Evolutionary conservation across 2,888 invertebrate species (phyloP).

Genomic region (Morpho achilles): DNA sequence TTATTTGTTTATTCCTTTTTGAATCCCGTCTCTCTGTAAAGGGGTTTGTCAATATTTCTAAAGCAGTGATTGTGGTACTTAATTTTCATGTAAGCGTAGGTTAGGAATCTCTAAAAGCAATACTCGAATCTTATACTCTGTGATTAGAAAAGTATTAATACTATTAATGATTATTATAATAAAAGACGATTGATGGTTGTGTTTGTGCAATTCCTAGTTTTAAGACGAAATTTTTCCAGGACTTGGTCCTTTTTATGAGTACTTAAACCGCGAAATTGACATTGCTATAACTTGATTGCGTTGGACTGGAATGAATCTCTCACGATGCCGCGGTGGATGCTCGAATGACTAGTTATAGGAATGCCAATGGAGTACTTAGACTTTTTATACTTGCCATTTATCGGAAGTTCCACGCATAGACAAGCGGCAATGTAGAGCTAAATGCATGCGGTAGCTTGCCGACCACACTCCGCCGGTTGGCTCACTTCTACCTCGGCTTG

Average conservation of each 20-base stretch:
- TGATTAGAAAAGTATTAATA: slow-evolving; percentile 62
- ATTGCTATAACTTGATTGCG: slow-evolving; percentile 10
- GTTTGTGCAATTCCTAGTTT: slow-evolving; percentile 75
- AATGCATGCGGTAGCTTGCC: slow-evolving; percentile 73
- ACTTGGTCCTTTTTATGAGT: slow-evolving; percentile 47
- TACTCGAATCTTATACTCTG: slow-evolving; percentile 54
- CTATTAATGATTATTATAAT: slow-evolving; percentile 33
- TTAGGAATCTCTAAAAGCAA: slow-evolving; percentile 54
- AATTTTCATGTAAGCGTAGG: slow-evolving; percentile 31
- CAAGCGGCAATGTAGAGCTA: slow-evolving; percentile 53
- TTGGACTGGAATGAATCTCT: background rate
- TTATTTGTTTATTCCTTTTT: no score
- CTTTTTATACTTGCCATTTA: slow-evolving; percentile 16
- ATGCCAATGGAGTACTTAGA: slow-evolving; percentile 11
- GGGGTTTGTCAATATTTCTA: background rate
- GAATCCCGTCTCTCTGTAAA: no score
- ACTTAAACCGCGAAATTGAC: slow-evolving; percentile 19
- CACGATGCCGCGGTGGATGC: background rate
- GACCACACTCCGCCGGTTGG: slow-evolving; percentile 56
- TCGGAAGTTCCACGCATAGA: slow-evolving; percentile 41
- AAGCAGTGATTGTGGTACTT: slow-evolving; percentile 14
- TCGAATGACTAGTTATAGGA: slow-evolving; percentile 2
- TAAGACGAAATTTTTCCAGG: slow-evolving; percentile 48
- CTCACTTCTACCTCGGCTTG: slow-evolving; percentile 52
- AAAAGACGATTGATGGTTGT: slow-evolving; percentile 75